Conservation (phyloP, 1,140 invertebrate genomes). For the Bombus pascuorum region DNA sequence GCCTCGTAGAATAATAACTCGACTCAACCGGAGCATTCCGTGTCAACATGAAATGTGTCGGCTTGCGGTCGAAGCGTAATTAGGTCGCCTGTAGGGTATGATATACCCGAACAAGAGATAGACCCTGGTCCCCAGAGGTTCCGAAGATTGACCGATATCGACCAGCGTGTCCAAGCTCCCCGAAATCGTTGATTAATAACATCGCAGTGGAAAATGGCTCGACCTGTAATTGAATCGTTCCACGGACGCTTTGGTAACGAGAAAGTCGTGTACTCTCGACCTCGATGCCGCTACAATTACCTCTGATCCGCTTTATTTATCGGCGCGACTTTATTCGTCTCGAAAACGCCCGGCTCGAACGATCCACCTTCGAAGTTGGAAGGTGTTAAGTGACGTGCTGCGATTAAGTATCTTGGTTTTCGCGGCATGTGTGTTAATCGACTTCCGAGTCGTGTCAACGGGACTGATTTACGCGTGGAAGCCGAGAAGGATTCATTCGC, state of each 20-base stretch:
- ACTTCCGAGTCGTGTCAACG: slow-evolving; percentile 42
- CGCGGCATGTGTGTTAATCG: slow-evolving; percentile 48
- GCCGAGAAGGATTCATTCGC: slow-evolving; percentile 45
- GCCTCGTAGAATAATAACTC: slow-evolving; percentile 31
- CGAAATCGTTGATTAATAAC: slow-evolving; percentile 56
- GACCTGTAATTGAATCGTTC: slow-evolving; percentile 46
- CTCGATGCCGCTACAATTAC: background rate
- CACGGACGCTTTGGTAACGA: slow-evolving; percentile 12
- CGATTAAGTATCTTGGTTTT: slow-evolving; percentile 40
- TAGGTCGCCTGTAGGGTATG: slow-evolving; percentile 56
- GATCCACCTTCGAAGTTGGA: background rate
- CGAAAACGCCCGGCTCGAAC: background rate
- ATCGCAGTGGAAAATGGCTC: slow-evolving; percentile 45
- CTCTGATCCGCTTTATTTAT: slow-evolving; percentile 31
- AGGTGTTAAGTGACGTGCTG: slow-evolving; percentile 1
- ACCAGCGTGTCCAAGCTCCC: background rate
- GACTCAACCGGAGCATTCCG: slow-evolving; percentile 21
- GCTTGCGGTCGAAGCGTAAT: slow-evolving; percentile 52
- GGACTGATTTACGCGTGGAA: slow-evolving; percentile 47
- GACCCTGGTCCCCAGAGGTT: slow-evolving; percentile 39
- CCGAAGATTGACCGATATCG: slow-evolving; percentile 9
- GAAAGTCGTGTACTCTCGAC: slow-evolving; percentile 12
- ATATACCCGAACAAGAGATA: slow-evolving; percentile 37
- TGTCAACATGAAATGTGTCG: slow-evolving; percentile 53
- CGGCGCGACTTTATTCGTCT: slow-evolving; percentile 3